Evolutionary conservation across 2,888 invertebrate species (phyloP), one percentile per base, ranked within the genome.

Genomic region (Athrips mouffetella): DNA sequence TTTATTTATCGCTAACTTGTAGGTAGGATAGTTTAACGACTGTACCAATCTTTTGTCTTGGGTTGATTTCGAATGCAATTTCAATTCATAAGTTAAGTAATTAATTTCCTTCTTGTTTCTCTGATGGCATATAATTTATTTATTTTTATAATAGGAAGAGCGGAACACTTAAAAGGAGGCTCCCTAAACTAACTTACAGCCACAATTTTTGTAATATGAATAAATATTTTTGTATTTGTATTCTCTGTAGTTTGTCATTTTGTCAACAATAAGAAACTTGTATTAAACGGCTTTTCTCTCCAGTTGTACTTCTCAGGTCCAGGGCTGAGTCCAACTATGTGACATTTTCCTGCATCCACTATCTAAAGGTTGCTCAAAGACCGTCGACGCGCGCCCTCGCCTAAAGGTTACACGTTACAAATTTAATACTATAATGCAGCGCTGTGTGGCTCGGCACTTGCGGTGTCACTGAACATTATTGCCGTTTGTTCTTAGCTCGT

Each of bases 261-360:
- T 31, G n/a, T 31, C 6, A 31, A 2, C n/a, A 2, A 2, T 8
- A 27, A n/a, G 27, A 8, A 20, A n/a, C n/a, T 20, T 4, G 3
- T 2, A n/a, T 1, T 18, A 18, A 35, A 18, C 1, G 18, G 2
- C 10, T 37, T 37, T 37, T 37, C 37, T 21, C 10, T 52, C 41
- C 58, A 63, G 62, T 63, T 68, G 75, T 83, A 82, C 79, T 42
- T 55, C 61, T 62, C 67, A 67, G 69, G 80, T 83, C 84, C 85
- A 85, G 80, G 70, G 63, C 76, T 79, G 63, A 78, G 84, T 81
- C 85, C 81, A 82, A 82, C 84, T 82, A 85, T 81, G 84, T 87
- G 87, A 85, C 87, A 88, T 87, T 88, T 87, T 73, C 80, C 74
- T 63, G 76, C 76, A 78, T 76, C 79, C 79, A 78, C 79, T 78